Evolutionary conservation across 2,888 invertebrate genomes (phyloP), one percentile per base, ranked within the genome.

Genomic region (Oxystoma pomonae): DNA sequence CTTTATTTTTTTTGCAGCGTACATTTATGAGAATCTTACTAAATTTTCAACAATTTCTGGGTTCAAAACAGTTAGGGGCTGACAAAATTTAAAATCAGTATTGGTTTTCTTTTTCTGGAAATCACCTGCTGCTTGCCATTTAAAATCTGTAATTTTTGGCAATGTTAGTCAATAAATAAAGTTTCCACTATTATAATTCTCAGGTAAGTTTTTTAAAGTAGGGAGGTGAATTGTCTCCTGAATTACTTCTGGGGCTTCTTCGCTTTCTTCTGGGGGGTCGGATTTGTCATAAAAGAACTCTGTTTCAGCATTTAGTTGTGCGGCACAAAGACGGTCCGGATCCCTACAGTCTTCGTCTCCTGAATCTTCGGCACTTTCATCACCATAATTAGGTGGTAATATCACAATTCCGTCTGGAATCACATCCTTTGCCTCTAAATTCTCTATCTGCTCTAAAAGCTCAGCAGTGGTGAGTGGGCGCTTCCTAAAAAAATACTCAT

Each of bases 391-490:
- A 20, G 57, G 12, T 18, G 57, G 20, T 57, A 20, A 21, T 20
- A 57, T 57, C 9, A 57, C 21, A 22, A 57, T 57, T 57, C 58
- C 58, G 17, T 57, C 58, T 19, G 58, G 58, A 57, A 57, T 22
- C 12, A 3, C 35, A 35, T 35, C 35, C 5, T n/a, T n/a, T n/a
- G n/a, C n/a, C n/a, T n/a, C 58, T 16, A 57, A 22, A 57, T 57
- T 57, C 16, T 20, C 58, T 20, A 57, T 57, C 58, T 57, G 58
- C 35, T 57, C 35, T n/a, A 57, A 20, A 21, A 57, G 35, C 22
- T 57, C 58, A 35, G 35, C 35, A 22, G 58, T 22, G 12, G 58
- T 57, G 22, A 57, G 58, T 21, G 58, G 58, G 2, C 2, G 21
- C 16, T 57, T 21, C 58, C 21, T 20, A 17, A 57, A 57, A 21